Conservation (phyloP, 2,888 invertebrate genomes). For the Clitarchus hookeri region DNA sequence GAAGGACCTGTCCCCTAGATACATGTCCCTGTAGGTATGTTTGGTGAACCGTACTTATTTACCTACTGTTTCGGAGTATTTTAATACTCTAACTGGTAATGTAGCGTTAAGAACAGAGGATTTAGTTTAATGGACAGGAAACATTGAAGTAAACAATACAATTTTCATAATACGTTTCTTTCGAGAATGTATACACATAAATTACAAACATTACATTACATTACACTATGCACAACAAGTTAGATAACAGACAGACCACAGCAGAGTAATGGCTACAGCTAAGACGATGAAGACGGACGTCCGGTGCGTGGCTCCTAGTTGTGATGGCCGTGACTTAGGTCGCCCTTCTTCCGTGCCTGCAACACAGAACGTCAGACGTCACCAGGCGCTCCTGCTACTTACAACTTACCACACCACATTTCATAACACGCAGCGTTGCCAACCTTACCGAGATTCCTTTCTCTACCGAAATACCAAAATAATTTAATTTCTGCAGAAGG, state of each 20-base stretch:
- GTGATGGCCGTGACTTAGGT: conserved; percentile 49
- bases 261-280: neutral
- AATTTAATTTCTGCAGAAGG: too few species aligned
- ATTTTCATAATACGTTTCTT: neutral
- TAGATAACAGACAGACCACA: neutral
- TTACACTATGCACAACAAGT: conserved; percentile 29
- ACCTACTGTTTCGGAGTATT: too few species aligned
- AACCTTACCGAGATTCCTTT: too few species aligned
- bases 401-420: too few species aligned
- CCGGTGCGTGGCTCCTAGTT: conserved; percentile 35
- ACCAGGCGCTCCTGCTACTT: neutral
- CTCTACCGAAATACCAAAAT: too few species aligned
- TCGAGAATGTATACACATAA: conserved; percentile 34
- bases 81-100: too few species aligned
- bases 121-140: too few species aligned
- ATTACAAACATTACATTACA: conserved; percentile 34
- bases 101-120: too few species aligned
- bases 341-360: conserved; percentile 50
- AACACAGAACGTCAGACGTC: conserved; percentile 37
- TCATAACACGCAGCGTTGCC: too few species aligned
- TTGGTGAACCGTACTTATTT: too few species aligned
- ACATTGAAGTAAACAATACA: neutral
- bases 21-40: too few species aligned
- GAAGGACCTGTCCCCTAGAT: too few species aligned
- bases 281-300: conserved; percentile 12